phyloP scores from a whole-genome alignment of 2,888 invertebrate species.

The Globia sparganii region DNA sequence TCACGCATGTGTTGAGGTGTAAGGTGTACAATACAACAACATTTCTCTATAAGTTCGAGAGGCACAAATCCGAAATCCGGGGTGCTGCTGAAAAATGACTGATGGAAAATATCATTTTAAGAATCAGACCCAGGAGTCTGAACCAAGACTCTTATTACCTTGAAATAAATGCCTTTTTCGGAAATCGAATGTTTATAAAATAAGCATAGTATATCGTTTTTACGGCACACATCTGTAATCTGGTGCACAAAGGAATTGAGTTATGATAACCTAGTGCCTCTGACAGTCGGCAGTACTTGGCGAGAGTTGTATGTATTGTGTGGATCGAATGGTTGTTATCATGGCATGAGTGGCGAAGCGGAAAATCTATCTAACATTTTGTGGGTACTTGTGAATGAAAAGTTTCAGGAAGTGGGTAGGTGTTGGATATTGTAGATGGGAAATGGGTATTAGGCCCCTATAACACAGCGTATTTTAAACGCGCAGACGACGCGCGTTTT shows the following conservation, averaged over 20 bases:
- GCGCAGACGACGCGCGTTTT: no score
- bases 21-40: no score
- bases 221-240: conserved; percentile 57
- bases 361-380: conserved; percentile 44
- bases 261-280: conserved; percentile 72
- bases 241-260: conserved; percentile 73
- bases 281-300: conserved; percentile 71
- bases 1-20: not conserved
- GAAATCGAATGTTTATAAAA: conserved; percentile 1
- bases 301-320: conserved; percentile 56
- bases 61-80: not conserved
- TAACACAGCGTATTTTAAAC: no score
- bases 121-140: not conserved
- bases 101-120: not conserved
- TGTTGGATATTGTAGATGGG: not conserved
- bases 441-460: conserved; percentile 31
- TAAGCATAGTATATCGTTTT: conserved; percentile 27
- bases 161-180: not conserved
- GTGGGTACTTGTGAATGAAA: conserved; percentile 23
- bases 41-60: no score
- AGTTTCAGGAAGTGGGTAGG: conserved; percentile 10
- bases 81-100: no score
- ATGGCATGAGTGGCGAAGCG: conserved; percentile 28
- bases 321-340: conserved; percentile 49
- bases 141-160: not conserved